Evolutionary conservation across 2,888 invertebrate species (phyloP), one percentile per base, ranked within the genome.

Genomic region (Xestia xanthographa): DNA sequence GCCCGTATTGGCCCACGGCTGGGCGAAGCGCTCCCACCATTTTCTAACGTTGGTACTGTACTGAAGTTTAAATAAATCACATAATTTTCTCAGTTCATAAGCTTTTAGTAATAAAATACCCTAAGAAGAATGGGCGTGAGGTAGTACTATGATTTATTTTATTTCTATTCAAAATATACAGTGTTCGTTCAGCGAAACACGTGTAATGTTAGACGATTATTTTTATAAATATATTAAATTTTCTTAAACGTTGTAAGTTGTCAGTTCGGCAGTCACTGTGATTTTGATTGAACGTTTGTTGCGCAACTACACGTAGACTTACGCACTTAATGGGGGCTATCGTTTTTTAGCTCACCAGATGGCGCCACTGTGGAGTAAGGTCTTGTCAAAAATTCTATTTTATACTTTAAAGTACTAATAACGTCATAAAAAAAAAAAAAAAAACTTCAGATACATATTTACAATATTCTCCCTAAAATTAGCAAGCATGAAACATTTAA

Each of bases 141-240:
- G 53, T 62, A 72, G 50, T 45, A 70, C 50, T 72, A 65, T 76
- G 70, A 84, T 79, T 78, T 72, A 84, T 83, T 63, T 75, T 56
- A 80, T 75, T 75, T 65, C 12, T 45, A 80, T 68, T 66, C 43
- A 79, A 76, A 77, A 79, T 72, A 77, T 66, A 62, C 65, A 56
- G 20, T n/a, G 41, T 66, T 63, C 65, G 63, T 5, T 48, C 48
- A 22, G 34, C n/a, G 34, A 53, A 67, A 69, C n/a, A 72, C 45
- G 71, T 62, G 53, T 48, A 66, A 69, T 65, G 1, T n/a, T 38
- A 20, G 29, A 60, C 34, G 41, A 66, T 71, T 68, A 43, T 8
- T 41, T 69, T 70, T 74, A 72, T 45, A 62, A 72, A 80, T 60
- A 77, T 53, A 45, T 76, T 53, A 26, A 74, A 72, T 82, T 79